Evolutionary conservation across 2,113 vertebrate genomes (phyloP), one percentile per base, ranked within the genome.

Genomic region (Sapayoa aenigma): DNA sequence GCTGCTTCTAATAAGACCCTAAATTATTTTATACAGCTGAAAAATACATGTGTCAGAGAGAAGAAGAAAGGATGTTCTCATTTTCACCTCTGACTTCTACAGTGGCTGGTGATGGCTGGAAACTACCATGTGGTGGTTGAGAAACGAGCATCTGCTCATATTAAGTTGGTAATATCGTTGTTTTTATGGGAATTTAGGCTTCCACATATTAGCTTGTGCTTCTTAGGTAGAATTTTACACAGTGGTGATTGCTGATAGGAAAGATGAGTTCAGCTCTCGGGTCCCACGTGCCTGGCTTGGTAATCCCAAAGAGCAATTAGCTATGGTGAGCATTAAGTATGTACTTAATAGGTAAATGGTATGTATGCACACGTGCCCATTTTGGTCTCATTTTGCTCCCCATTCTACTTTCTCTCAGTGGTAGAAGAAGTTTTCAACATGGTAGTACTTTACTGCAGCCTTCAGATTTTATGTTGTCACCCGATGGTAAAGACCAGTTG

Each of bases 181-280:
- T 1, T 22, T 82, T 25, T n/a, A 7, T 30, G n/a, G 31, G 46
- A 31, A 12, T 77, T 80, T 37, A 30, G 53, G 35, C 31, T 62
- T 56, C 37, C 19, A 4, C 0, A 0, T 42, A 20, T 42, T 30
- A 22, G 20, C 46, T 35, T 33, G 11, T 46, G 55, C 39, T 30
- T 28, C 9, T 28, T 5, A 13, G 46, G 5, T 7, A 19, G 47
- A 30, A 42, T 28, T 71, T 44, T 41, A 22, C 31, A 1, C 8
- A 5, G 52, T 28, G 9, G 4, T 35, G 4, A 4, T 31, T 78
- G n/a, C 39, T 44, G n/a, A 4, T 6, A 27, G 76, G 62, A 63
- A 81, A 20, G 44, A 7, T 13, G 39, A 33, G 12, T 9, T 18
- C 14, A 22, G 2, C 14, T 74, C 33, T 52, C 11, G 3, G 19